Evolutionary conservation across 1,140 invertebrate species (phyloP).

Genomic region (Drosophila sp.): DNA sequence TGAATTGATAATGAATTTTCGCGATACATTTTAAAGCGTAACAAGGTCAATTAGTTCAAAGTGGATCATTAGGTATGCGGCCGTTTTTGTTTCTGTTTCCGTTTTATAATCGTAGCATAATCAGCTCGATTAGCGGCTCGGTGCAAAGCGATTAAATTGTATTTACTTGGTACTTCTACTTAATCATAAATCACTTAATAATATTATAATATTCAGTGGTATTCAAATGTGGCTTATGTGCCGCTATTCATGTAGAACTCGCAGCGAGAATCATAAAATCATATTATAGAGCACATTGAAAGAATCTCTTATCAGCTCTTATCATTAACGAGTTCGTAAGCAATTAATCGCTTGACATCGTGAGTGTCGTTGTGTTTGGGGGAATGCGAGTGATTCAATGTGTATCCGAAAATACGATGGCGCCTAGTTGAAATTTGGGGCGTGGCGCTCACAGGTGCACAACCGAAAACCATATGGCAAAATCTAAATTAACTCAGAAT

Average conservation of each 20-base stretch:
- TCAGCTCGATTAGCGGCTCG: slow-evolving; percentile 29
- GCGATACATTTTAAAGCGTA: slow-evolving; percentile 12
- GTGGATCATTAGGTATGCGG: slow-evolving; percentile 17
- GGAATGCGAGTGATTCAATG: slow-evolving; percentile 42
- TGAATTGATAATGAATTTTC: slow-evolving; percentile 27
- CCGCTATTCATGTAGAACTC: slow-evolving; percentile 24
- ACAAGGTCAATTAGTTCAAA: slow-evolving; percentile 32
- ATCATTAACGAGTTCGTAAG: slow-evolving; percentile 65
- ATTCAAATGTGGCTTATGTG: slow-evolving; percentile 16
- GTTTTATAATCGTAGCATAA: slow-evolving; percentile 43
- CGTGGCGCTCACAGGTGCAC: slow-evolving; percentile 45
- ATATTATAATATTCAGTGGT: background rate
- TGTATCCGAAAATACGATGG: slow-evolving; percentile 22
- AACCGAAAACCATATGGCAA: slow-evolving; percentile 17
- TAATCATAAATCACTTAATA: slow-evolving; percentile 16
- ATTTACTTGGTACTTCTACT: slow-evolving; percentile 4
- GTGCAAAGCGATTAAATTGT: slow-evolving; percentile 33
- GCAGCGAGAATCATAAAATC: slow-evolving; percentile 4
- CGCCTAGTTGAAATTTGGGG: slow-evolving; percentile 14
- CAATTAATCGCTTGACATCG: slow-evolving; percentile 66
- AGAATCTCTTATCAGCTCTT: slow-evolving; percentile 62
- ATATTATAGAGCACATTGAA: slow-evolving; percentile 9
- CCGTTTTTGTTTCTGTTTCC: slow-evolving; percentile 10
- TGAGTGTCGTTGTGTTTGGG: background rate
- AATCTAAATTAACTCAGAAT: slow-evolving; percentile 24